Evolutionary conservation across 2,113 vertebrate genomes (phyloP), one percentile per base, ranked within the genome.

Genomic region (Lepidothrix coronata): DNA sequence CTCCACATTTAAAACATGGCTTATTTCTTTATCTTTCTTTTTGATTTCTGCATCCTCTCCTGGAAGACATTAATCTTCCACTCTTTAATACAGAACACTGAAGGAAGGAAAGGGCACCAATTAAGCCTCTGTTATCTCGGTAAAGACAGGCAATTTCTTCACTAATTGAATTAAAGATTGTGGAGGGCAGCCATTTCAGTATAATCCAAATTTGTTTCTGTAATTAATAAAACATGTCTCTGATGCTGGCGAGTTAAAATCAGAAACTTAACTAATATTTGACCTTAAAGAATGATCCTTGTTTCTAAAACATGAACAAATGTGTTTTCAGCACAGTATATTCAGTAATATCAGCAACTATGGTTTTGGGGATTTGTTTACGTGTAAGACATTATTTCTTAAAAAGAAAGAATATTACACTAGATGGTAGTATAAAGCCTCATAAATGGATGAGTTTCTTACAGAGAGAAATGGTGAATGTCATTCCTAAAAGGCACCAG

Each of bases 351-450:
- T 37, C 28, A 73, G 30, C 7, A 74, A 46, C 22, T 2, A 1
- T 18, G 10, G 25, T 23, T 23, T 73, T 22, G 31, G 35, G 24
- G 4, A 23, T 48, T 70, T 78, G 63, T 52, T 68, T 63, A 78
- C 43, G 11, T 80, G 16, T 35, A 62, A 30, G n/a, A 59, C 2
- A 72, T 16, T 63, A 63, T 66, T 92, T 63, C 46, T 66, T 68
- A 43, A 78, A 91, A 90, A 89, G 37, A 81, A 85, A 61, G 31
- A 84, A 91, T 37, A 88, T 91, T 96, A 93, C 89, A 90, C 95
- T 97, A 96, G 94, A 90, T 97, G 91, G 96, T 95, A 91, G 87
- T 93, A 95, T 90, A 90, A 94, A 96, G 41, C 75, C 75, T 97
- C 46, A 75, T 55, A 93, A 75, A 79, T n/a, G 19, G 20, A 30